Percentiles rank a stretch among this genome's conserved stretches.
These are phyloP conservation scores for Gonioctena quinquepunctata DNA, from an alignment of 1,140 invertebrate genomes.

Conservation along the genomic window DNA sequence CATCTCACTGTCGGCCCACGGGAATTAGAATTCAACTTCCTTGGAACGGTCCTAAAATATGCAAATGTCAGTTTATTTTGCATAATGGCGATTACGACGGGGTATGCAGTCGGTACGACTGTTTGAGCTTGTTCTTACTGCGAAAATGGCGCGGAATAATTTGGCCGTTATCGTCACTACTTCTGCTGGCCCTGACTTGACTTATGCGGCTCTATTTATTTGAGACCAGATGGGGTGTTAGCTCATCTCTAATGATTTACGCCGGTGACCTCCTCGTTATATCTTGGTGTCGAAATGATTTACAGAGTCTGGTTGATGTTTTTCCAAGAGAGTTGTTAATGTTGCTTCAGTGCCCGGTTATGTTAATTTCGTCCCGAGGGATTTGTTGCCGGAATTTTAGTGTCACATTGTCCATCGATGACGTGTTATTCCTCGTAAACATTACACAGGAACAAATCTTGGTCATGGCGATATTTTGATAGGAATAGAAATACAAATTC, in stretches of 20 bases:
- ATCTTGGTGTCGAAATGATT: not conserved
- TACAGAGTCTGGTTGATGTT: not conserved
- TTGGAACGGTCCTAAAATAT: slow-evolving; percentile 46
- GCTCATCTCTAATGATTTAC: not conserved
- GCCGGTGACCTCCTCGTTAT: not conserved
- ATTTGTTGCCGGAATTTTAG: not conserved
- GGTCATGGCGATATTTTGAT: too few relatives aligned
- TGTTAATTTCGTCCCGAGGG: not conserved
- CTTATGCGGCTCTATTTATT: slow-evolving; percentile 44
- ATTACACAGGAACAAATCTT: too few relatives aligned
- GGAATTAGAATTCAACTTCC: slow-evolving; percentile 38
- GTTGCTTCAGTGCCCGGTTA: not conserved
- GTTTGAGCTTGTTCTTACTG: slow-evolving; percentile 39
- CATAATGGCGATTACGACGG: slow-evolving; percentile 44
- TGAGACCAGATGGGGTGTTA: slow-evolving; percentile 5
- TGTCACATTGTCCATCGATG: too few relatives aligned
- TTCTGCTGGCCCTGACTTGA: slow-evolving; percentile 29
- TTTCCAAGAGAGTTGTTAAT: not conserved
- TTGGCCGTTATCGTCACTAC: slow-evolving; percentile 39
- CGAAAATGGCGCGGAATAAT: slow-evolving; percentile 36
- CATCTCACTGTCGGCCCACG: slow-evolving; percentile 14
- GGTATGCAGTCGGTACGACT: slow-evolving; percentile 35
- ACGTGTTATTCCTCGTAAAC: too few relatives aligned
- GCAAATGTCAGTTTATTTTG: slow-evolving; percentile 42
- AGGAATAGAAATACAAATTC: too few relatives aligned